Conservation (phyloP, 2,797 vertebrate genomes). For the Thaleichthys pacificus region DNA sequence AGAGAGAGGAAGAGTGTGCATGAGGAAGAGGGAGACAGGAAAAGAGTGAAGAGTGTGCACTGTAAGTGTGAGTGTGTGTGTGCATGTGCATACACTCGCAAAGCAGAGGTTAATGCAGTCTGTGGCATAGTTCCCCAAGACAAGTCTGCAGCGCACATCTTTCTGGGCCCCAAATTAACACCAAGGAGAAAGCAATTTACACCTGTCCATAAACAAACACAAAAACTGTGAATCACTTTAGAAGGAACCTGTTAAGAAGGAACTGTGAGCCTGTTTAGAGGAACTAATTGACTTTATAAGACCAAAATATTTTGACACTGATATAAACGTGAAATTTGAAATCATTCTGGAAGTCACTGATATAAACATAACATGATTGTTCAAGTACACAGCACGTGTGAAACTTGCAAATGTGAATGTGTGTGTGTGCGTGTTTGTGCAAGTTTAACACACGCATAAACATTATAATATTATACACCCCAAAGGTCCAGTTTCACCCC, state of each 20-base stretch:
- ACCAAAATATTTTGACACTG: background rate
- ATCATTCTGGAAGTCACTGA: background rate
- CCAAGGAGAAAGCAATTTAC: background rate
- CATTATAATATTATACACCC: no score
- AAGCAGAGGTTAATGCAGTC: background rate
- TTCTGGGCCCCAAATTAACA: background rate
- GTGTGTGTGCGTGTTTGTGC: background rate
- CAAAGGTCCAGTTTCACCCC: background rate
- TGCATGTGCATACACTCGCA: background rate
- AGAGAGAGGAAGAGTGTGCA: slow-evolving; percentile 19
- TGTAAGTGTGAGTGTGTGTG: slow-evolving; percentile 1
- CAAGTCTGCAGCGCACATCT: background rate
- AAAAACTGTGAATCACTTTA: background rate
- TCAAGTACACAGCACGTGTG: background rate
- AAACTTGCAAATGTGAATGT: background rate
- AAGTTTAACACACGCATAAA: no score
- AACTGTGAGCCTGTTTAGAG: background rate
- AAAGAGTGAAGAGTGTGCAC: background rate
- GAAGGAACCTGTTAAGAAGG: background rate
- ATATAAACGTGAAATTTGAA: background rate
- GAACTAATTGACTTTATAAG: background rate
- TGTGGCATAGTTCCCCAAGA: background rate
- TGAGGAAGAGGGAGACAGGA: background rate
- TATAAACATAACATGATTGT: background rate
- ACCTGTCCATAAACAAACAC: background rate